phyloP scores from a whole-genome alignment of 1,140 invertebrate genomes.

The Hetaerina americana region DNA sequence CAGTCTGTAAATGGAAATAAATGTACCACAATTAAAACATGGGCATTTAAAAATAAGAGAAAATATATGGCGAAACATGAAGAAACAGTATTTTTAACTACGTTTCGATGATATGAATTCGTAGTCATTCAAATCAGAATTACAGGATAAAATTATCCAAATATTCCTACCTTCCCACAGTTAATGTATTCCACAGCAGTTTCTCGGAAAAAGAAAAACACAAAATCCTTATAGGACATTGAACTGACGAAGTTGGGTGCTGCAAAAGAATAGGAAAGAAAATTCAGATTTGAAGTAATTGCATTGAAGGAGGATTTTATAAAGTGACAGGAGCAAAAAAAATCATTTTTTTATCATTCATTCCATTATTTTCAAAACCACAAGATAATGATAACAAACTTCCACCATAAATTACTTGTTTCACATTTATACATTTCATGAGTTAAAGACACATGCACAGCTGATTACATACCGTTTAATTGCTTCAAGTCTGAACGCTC shows the following conservation, averaged over 20 bases:
- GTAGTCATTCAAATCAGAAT: neutral
- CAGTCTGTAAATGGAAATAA: slow-evolving; percentile 41
- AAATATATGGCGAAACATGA: neutral
- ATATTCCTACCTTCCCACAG: slow-evolving; percentile 72
- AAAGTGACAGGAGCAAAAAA: too few species aligned
- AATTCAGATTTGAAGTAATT: too few species aligned
- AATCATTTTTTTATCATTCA: too few species aligned
- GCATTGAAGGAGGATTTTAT: too few species aligned
- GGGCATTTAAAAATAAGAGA: neutral
- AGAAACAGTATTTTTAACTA: too few species aligned
- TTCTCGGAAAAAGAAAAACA: slow-evolving; percentile 96
- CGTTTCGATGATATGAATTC: neutral
- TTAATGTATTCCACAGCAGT: slow-evolving; percentile 92
- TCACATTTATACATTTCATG: slow-evolving; percentile 7
- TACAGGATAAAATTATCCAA: slow-evolving; percentile 8
- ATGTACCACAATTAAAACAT: slow-evolving; percentile 10
- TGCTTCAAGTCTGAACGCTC: slow-evolving; percentile 67
- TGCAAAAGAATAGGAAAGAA: too few species aligned
- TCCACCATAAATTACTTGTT: slow-evolving; percentile 15
- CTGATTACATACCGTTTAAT: slow-evolving; percentile 45
- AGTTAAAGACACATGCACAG: too few species aligned
- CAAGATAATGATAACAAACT: neutral
- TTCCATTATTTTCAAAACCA: neutral
- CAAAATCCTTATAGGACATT: slow-evolving; percentile 79
- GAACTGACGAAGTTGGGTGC: slow-evolving; percentile 90